Percentiles rank a stretch among this genome's conserved stretches.
Conservation (phyloP, 2,888 invertebrate genomes). For the Digitonthophagus gazella region DNA sequence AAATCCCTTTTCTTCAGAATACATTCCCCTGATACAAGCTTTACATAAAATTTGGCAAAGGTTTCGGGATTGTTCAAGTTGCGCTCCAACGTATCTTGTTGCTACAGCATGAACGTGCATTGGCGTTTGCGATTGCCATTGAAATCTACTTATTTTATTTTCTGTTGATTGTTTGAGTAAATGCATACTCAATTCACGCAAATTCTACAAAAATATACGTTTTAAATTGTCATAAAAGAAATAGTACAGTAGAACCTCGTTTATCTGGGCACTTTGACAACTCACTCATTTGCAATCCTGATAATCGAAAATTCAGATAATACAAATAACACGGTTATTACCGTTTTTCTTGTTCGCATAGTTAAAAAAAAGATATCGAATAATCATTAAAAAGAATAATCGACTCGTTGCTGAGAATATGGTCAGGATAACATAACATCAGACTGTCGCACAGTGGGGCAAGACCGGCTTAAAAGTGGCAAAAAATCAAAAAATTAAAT, state of each 20-base stretch:
- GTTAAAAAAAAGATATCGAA: too few relatives aligned
- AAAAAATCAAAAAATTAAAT: too few relatives aligned
- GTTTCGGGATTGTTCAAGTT: conserved; percentile 75
- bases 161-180: conserved; percentile 65
- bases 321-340: too few relatives aligned
- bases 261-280: background rate
- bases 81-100: conserved; percentile 78
- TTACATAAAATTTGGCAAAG: conserved; percentile 73
- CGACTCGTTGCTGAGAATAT: too few relatives aligned
- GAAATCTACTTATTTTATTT: conserved; percentile 53
- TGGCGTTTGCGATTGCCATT: conserved; percentile 58
- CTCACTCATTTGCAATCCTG: too few relatives aligned
- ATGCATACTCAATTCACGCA: conserved; percentile 83
- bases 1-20: conserved; percentile 73
- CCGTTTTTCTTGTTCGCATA: too few relatives aligned
- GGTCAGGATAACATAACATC: too few relatives aligned
- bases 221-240: too few relatives aligned
- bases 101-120: conserved; percentile 77
- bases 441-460: too few relatives aligned
- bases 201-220: conserved; percentile 63
- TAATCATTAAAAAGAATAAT: too few relatives aligned
- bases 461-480: too few relatives aligned
- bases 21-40: conserved; percentile 66
- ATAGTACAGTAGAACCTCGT: background rate
- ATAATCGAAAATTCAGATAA: too few relatives aligned